phyloP scores from a whole-genome alignment of 2,888 invertebrate genomes.

The Agrochola lychnidis region DNA sequence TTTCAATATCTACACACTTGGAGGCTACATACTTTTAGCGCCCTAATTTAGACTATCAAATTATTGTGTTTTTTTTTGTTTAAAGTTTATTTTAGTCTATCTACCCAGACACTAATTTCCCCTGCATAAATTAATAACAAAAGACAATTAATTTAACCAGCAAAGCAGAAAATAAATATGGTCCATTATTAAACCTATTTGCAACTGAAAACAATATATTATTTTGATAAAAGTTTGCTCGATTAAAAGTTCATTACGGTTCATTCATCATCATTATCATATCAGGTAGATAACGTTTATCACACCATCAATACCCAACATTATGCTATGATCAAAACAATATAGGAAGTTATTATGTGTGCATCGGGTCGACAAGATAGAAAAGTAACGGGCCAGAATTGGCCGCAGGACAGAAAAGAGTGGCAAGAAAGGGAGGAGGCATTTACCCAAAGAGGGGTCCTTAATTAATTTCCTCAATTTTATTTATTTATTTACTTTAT shows the following conservation, averaged over 20 bases:
- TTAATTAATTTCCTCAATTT: no score
- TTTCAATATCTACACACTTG: no score
- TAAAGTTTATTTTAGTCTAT: neutral
- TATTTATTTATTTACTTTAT: no score
- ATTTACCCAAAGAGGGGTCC: no score
- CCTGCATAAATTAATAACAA: neutral
- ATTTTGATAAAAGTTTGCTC: constrained; percentile 30
- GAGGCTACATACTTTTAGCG: no score
- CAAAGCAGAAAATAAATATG: neutral
- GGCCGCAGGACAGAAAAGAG: no score
- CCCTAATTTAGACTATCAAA: neutral
- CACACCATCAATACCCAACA: constrained; percentile 15
- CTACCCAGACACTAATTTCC: neutral
- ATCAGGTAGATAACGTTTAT: constrained; percentile 30
- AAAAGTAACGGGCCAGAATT: no score
- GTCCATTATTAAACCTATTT: neutral
- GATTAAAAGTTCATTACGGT: constrained; percentile 50
- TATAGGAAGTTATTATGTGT: neutral
- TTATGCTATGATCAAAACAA: neutral
- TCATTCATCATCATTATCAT: constrained; percentile 43
- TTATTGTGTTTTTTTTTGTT: neutral
- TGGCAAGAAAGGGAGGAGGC: no score
- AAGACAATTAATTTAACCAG: neutral
- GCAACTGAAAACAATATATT: constrained; percentile 1
- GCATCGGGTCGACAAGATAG: no score